Percentiles rank a stretch among this genome's conserved stretches.
phyloP scores from a whole-genome alignment of 1,140 invertebrate species.

The Drosophila erecta region DNA sequence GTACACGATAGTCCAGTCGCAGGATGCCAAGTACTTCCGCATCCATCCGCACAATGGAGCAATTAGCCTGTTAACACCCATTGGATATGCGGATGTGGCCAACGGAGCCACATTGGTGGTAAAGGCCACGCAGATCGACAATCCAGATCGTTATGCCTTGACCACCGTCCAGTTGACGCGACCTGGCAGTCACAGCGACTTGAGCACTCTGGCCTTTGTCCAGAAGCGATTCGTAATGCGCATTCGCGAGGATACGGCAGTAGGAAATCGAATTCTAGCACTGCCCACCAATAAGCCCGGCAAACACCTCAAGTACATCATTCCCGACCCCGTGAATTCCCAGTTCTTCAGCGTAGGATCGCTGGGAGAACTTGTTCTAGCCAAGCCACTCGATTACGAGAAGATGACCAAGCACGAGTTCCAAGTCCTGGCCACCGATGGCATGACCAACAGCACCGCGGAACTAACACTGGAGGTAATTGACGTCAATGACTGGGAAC shows the following conservation, averaged over 20 bases:
- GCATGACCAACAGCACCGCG: conserved; percentile 85
- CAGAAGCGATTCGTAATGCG: conserved; percentile 89
- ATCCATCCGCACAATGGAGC: conserved; percentile 88
- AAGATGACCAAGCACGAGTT: conserved; percentile 89
- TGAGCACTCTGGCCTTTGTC: conserved; percentile 87
- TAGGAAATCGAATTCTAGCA: conserved; percentile 89
- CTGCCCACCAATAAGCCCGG: conserved; percentile 87
- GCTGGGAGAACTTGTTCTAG: conserved; percentile 92
- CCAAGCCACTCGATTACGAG: conserved; percentile 93
- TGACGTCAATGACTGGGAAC: conserved; percentile 97
- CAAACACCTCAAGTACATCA: conserved; percentile 85
- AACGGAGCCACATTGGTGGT: conserved; percentile 90
- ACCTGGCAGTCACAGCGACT: conserved; percentile 82
- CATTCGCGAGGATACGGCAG: conserved; percentile 91
- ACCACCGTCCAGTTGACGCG: conserved; percentile 90
- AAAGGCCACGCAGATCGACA: conserved; percentile 94
- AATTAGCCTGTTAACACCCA: conserved; percentile 86
- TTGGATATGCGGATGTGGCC: conserved; percentile 87
- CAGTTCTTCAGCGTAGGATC: conserved; percentile 88
- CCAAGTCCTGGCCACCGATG: conserved; percentile 93
- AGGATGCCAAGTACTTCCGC: conserved; percentile 83
- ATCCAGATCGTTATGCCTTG: conserved; percentile 93
- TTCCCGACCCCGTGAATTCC: conserved; percentile 76
- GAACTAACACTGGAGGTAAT: conserved; percentile 91
- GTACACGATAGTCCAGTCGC: conserved; percentile 87